A percentile compares a stretch with the other conserved stretches of the same genome.
phyloP scores from a whole-genome alignment of 2,888 invertebrate species.

The Caenorhabditis becei region DNA sequence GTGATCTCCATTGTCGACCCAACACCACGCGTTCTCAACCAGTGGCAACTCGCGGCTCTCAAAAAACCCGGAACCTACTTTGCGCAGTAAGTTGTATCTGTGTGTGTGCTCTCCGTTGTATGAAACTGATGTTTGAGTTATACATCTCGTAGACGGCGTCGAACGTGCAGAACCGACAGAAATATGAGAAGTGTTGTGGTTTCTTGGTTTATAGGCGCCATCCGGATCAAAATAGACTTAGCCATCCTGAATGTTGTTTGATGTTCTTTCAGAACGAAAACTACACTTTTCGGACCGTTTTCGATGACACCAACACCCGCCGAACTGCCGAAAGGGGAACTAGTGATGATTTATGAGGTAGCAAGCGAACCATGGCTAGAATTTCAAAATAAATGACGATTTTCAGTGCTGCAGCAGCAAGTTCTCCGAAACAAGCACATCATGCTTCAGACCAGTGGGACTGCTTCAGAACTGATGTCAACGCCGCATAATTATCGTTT shows the following conservation, averaged over 20 bases:
- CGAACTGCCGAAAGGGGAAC: conserved; percentile 43
- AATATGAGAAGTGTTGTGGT: neutral
- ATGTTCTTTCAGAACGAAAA: conserved; percentile 25
- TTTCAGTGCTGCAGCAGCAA: conserved; percentile 39
- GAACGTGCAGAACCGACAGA: conserved; percentile 1
- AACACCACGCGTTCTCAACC: conserved; percentile 19
- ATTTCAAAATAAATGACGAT: neutral
- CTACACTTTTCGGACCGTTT: conserved; percentile 32
- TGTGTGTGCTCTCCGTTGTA: too few relatives aligned
- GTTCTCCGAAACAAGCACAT: conserved; percentile 34
- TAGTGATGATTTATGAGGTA: conserved; percentile 50
- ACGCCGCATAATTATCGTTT: neutral
- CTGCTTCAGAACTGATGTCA: conserved; percentile 36
- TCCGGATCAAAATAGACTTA: too few relatives aligned
- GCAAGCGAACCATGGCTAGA: too few relatives aligned
- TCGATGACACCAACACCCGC: conserved; percentile 26
- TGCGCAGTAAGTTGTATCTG: conserved; percentile 32
- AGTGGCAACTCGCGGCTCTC: conserved; percentile 24
- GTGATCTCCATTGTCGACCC: conserved; percentile 41
- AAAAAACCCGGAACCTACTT: conserved; percentile 42
- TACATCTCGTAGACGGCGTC: neutral
- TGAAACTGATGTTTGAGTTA: conserved; percentile 1
- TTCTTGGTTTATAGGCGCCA: neutral
- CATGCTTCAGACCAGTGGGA: conserved; percentile 41
- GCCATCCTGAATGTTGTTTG: neutral